Conservation (phyloP, 2,797 vertebrate genomes). For the Coregonus sp. region DNA sequence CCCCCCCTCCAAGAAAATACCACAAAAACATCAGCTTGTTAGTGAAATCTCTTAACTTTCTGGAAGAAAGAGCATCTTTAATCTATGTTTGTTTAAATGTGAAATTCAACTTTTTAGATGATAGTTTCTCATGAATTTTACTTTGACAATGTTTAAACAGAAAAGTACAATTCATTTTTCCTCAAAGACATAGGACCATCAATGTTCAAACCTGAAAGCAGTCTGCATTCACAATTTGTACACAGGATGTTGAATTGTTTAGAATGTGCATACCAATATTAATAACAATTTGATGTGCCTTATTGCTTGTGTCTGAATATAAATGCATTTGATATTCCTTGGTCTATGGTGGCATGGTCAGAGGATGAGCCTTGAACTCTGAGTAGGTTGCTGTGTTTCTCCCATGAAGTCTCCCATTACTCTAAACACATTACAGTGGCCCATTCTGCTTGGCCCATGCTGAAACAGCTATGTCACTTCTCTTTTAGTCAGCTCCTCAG, state of each 20-base stretch:
- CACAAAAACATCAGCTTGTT: background rate
- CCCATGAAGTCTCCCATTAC: background rate
- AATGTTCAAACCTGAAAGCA: no score
- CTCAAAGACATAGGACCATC: no score
- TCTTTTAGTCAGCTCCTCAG: background rate
- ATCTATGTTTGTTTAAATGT: background rate
- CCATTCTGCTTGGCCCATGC: background rate
- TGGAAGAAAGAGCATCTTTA: background rate
- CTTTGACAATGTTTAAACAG: no score
- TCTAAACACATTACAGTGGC: background rate
- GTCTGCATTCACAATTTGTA: no score
- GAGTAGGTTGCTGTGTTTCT: background rate
- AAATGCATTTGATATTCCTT: background rate
- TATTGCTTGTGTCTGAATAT: background rate
- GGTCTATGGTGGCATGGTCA: background rate
- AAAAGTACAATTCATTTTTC: no score
- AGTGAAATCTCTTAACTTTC: background rate
- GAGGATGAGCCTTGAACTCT: background rate
- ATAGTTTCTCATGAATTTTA: no score
- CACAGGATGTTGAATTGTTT: no score
- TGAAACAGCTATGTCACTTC: conserved; percentile 13
- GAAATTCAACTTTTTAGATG: background rate
- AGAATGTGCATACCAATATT: no score
- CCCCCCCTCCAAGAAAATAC: background rate
- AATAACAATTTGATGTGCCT: background rate